phyloP scores from a whole-genome alignment of 2,888 invertebrate species.

The Folsomia candida region DNA sequence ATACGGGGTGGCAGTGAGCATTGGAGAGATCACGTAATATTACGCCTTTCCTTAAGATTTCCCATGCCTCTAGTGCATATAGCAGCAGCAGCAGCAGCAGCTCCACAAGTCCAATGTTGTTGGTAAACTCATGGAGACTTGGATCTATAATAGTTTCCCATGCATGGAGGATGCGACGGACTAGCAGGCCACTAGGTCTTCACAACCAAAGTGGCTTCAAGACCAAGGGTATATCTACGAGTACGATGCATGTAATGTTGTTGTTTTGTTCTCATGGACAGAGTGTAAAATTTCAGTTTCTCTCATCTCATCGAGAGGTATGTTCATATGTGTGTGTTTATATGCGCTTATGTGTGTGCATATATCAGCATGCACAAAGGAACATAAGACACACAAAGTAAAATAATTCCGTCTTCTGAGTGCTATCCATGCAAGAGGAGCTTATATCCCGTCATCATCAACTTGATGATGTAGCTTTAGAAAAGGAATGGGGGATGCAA shows the following conservation, averaged over 20 bases:
- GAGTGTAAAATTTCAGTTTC: background rate
- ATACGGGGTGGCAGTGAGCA: background rate
- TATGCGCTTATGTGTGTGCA: background rate
- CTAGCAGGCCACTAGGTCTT: background rate
- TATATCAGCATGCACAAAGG: background rate
- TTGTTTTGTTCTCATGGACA: slow-evolving; percentile 1
- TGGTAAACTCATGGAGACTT: slow-evolving; percentile 1
- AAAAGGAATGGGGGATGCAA: background rate
- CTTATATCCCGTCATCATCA: no score
- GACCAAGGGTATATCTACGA: background rate
- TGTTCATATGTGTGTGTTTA: background rate
- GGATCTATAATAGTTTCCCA: background rate
- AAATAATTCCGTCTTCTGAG: background rate
- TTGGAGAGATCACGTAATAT: slow-evolving; percentile 13
- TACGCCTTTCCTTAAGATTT: slow-evolving; percentile 2
- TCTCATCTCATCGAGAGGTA: background rate
- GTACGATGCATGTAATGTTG: background rate
- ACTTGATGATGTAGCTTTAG: slow-evolving; percentile 2
- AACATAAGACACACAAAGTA: background rate
- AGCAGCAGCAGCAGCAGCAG: no score
- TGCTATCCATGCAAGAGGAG: background rate
- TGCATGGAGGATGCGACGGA: background rate
- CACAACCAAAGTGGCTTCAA: background rate
- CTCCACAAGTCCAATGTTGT: background rate
- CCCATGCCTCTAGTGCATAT: background rate